These are phyloP conservation scores for Hycleus phaleratus DNA, from an alignment of 1,140 invertebrate genomes.

Conservation along the genomic window DNA sequence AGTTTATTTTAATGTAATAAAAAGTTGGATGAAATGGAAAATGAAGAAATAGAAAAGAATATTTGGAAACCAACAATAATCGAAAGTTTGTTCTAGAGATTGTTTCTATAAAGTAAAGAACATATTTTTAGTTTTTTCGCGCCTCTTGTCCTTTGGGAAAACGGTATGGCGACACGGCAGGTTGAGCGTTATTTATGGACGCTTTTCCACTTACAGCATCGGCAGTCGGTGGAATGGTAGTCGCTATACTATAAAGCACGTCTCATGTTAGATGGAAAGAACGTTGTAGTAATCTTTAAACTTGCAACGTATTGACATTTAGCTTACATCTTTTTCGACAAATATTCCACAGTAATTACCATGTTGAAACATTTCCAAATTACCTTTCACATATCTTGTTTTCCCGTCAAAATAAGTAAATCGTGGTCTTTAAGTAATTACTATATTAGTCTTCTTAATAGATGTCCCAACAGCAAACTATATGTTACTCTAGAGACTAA, in stretches of 20 bases:
- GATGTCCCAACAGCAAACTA: slow-evolving; percentile 26
- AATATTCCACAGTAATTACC: slow-evolving; percentile 18
- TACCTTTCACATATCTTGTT: too few relatives aligned
- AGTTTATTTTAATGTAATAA: too few relatives aligned
- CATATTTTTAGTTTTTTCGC: too few relatives aligned
- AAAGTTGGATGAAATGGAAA: too few relatives aligned
- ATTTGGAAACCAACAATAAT: too few relatives aligned
- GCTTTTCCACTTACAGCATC: slow-evolving; percentile 34
- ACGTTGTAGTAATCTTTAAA: slow-evolving; percentile 30
- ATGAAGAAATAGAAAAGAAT: too few relatives aligned
- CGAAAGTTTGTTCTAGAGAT: too few relatives aligned
- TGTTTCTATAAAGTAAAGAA: too few relatives aligned
- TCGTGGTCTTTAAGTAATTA: slow-evolving; percentile 29
- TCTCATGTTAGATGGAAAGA: slow-evolving; percentile 34
- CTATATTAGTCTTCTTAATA: slow-evolving; percentile 33
- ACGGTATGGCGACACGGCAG: slow-evolving; percentile 30
- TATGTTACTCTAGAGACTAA: slow-evolving; percentile 26
- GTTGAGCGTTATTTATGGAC: slow-evolving; percentile 40
- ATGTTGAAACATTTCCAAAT: slow-evolving; percentile 17
- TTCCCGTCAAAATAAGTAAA: not conserved
- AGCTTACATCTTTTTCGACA: too few relatives aligned
- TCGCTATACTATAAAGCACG: slow-evolving; percentile 34
- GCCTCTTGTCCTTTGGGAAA: slow-evolving; percentile 15
- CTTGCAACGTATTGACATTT: slow-evolving; percentile 34
- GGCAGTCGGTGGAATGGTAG: slow-evolving; percentile 20